phyloP scores from a whole-genome alignment of 2,888 invertebrate genomes.

The Volucella inanis region DNA sequence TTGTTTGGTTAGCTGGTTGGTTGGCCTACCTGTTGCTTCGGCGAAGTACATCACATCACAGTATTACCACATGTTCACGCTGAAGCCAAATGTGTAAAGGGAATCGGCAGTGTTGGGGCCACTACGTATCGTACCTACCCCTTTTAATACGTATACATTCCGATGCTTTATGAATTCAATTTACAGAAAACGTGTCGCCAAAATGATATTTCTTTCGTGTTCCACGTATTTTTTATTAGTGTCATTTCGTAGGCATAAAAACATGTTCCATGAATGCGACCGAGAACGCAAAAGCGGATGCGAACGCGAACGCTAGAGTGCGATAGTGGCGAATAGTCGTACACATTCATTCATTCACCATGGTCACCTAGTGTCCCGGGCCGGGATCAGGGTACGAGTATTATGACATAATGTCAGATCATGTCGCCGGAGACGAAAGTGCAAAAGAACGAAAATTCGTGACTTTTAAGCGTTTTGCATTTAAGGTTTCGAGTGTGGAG shows the following conservation, averaged over 20 bases:
- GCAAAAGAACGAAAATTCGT: slow-evolving; percentile 62
- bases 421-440: slow-evolving; percentile 65
- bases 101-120: slow-evolving; percentile 30
- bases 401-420: slow-evolving; percentile 74
- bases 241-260: slow-evolving; percentile 73
- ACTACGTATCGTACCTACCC: neutral
- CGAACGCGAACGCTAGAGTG: too few relatives aligned
- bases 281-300: neutral
- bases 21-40: slow-evolving; percentile 65
- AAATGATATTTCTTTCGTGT: slow-evolving; percentile 75
- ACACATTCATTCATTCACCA: too few relatives aligned
- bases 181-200: slow-evolving; percentile 76
- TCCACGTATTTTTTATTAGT: slow-evolving; percentile 74
- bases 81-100: slow-evolving; percentile 8
- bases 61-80: neutral
- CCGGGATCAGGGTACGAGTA: slow-evolving; percentile 15
- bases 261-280: slow-evolving; percentile 59
- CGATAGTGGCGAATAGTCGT: too few relatives aligned
- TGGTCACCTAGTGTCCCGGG: slow-evolving; percentile 14
- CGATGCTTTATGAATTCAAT: slow-evolving; percentile 75
- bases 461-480: slow-evolving; percentile 69
- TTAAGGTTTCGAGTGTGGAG: slow-evolving; percentile 10
- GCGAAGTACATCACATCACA: slow-evolving; percentile 10
- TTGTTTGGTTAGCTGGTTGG: too few relatives aligned
- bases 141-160: neutral